phyloP scores from a whole-genome alignment of 2,888 invertebrate genomes.

The Folsomia candida region DNA sequence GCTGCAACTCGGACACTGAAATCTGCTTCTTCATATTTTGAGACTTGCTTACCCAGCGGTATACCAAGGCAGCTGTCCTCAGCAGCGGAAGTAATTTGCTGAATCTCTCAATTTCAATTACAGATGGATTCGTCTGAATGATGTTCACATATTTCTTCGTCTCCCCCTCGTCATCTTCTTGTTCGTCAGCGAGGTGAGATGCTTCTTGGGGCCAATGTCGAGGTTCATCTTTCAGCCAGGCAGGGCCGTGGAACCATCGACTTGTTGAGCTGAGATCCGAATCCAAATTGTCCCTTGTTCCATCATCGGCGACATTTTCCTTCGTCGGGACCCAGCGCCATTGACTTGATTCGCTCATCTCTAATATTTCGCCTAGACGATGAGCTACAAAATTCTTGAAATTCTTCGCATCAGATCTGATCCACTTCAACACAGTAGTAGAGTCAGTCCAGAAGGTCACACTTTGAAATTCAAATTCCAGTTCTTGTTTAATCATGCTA shows the following conservation, averaged over 20 bases:
- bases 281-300: constrained; percentile 27
- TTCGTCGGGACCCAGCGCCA: constrained; percentile 46
- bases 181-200: not conserved
- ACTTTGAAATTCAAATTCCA: not conserved
- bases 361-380: constrained; percentile 38
- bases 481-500: not conserved
- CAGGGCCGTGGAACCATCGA: constrained; percentile 46
- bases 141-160: not conserved
- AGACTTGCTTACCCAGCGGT: not conserved
- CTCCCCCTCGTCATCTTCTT: constrained; percentile 6
- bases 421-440: constrained; percentile 39
- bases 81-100: too few relatives aligned
- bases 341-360: constrained; percentile 6
- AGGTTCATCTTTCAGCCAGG: constrained; percentile 28
- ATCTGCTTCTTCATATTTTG: not conserved
- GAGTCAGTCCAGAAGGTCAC: constrained; percentile 37
- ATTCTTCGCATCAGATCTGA: constrained; percentile 20
- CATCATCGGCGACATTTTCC: constrained; percentile 45
- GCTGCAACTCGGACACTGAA: not conserved
- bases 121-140: not conserved
- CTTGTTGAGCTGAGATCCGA: constrained; percentile 11
- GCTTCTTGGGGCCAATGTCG: constrained; percentile 36
- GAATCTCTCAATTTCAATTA: not conserved
- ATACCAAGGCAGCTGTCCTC: too few relatives aligned
- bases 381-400: constrained; percentile 42